phyloP scores from a whole-genome alignment of 2,888 invertebrate genomes.

The Aricia artaxerxes region DNA sequence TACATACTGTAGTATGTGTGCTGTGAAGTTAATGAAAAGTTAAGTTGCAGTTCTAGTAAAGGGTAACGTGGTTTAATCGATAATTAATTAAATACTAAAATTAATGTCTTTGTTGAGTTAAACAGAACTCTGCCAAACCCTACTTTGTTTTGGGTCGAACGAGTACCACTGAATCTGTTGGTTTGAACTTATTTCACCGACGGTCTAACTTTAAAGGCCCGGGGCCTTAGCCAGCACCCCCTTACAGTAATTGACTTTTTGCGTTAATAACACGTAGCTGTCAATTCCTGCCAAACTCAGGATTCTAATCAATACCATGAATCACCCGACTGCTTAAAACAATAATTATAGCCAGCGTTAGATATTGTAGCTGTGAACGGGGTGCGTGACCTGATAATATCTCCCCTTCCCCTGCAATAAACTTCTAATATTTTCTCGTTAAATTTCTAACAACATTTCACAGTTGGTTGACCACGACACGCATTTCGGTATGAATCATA shows the following conservation, averaged over 20 bases:
- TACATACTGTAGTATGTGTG: not conserved
- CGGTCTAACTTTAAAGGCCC: too few relatives aligned
- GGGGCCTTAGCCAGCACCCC: too few relatives aligned
- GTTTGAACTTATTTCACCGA: too few relatives aligned
- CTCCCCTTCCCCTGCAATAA: not conserved
- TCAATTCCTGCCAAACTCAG: not conserved
- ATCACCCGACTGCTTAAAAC: not conserved
- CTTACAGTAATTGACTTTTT: too few relatives aligned
- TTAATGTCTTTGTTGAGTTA: too few relatives aligned
- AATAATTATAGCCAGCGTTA: not conserved
- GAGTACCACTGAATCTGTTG: too few relatives aligned
- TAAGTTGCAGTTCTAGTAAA: too few relatives aligned
- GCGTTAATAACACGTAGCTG: not conserved
- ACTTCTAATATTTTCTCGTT: slow-evolving; percentile 12
- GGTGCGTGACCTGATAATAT: not conserved
- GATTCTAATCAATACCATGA: not conserved
- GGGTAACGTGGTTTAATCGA: too few relatives aligned
- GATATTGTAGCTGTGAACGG: not conserved
- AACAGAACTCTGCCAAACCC: too few relatives aligned
- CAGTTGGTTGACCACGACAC: not conserved
- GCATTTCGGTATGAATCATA: not conserved
- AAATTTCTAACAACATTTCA: slow-evolving; percentile 7
- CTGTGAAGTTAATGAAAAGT: too few relatives aligned
- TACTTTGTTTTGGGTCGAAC: too few relatives aligned
- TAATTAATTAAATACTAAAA: too few relatives aligned